Evolutionary conservation across 2,888 invertebrate species (phyloP).

Genomic region (Agonopterix arenella): DNA sequence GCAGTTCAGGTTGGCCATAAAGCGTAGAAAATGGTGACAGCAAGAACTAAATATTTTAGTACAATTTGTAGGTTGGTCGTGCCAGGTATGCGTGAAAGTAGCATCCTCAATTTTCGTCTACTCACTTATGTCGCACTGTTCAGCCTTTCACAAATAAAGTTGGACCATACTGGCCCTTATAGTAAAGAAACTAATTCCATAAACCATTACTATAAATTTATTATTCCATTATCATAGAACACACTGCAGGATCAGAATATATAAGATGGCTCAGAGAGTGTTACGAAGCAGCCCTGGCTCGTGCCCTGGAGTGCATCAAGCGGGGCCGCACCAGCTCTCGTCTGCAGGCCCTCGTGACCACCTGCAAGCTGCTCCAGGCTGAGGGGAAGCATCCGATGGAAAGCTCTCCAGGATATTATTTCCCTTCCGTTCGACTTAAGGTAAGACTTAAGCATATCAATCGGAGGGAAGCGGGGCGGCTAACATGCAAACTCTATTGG

Average conservation of each 20-base stretch:
- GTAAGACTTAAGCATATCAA: too few relatives aligned
- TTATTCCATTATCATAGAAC: constrained; percentile 26
- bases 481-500: too few relatives aligned
- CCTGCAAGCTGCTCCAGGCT: constrained; percentile 83
- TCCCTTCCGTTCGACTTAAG: constrained; percentile 82
- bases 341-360: constrained; percentile 81
- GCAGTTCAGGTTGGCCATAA: too few relatives aligned
- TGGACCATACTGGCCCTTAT: too few relatives aligned
- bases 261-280: constrained; percentile 82
- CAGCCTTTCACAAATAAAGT: too few relatives aligned
- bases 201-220: not conserved
- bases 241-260: constrained; percentile 78
- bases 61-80: too few relatives aligned
- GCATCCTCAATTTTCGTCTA: too few relatives aligned
- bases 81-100: too few relatives aligned
- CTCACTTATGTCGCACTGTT: too few relatives aligned
- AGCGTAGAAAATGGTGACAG: too few relatives aligned
- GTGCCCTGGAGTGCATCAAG: constrained; percentile 76
- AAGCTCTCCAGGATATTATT: constrained; percentile 70
- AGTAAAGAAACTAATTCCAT: not conserved
- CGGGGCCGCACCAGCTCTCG: constrained; percentile 68
- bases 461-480: too few relatives aligned
- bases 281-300: constrained; percentile 80
- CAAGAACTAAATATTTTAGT: too few relatives aligned
- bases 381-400: constrained; percentile 84